Conservation (phyloP, 2,797 vertebrate species). For the Ceryle rudis region DNA sequence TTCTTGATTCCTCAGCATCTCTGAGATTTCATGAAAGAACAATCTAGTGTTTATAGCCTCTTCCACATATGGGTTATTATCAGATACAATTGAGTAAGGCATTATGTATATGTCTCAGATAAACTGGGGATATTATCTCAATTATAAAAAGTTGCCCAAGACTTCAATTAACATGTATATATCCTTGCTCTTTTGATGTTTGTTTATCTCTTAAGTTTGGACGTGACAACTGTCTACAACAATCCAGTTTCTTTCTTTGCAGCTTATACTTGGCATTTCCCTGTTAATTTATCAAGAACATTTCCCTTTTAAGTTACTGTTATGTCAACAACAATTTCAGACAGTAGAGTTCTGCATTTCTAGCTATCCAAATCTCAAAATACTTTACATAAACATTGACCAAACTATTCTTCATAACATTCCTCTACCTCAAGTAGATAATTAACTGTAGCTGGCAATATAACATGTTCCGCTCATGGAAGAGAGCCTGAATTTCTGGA, state of each 20-base stretch:
- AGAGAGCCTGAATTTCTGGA: not conserved
- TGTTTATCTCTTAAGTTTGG: not conserved
- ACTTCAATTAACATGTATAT: not conserved
- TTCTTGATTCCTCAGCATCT: not conserved
- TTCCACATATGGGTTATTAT: not conserved
- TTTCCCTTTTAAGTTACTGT: not conserved
- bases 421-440: not conserved
- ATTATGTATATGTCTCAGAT: not conserved
- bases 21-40: not conserved
- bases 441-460: not conserved
- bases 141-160: not conserved
- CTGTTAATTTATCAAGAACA: not conserved
- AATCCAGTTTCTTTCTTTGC: not conserved
- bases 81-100: not conserved
- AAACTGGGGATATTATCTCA: not conserved
- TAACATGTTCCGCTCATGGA: not conserved
- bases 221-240: not conserved
- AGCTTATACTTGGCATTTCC: not conserved
- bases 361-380: not conserved
- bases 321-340: conserved; percentile 11
- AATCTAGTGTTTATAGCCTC: not conserved
- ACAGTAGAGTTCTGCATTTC: not conserved
- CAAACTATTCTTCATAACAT: not conserved
- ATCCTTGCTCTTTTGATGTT: not conserved
- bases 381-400: not conserved